Evolutionary conservation across 2,797 vertebrate species (phyloP), one percentile per base, ranked within the genome.

Genomic region (Dermochelys coriacea): DNA sequence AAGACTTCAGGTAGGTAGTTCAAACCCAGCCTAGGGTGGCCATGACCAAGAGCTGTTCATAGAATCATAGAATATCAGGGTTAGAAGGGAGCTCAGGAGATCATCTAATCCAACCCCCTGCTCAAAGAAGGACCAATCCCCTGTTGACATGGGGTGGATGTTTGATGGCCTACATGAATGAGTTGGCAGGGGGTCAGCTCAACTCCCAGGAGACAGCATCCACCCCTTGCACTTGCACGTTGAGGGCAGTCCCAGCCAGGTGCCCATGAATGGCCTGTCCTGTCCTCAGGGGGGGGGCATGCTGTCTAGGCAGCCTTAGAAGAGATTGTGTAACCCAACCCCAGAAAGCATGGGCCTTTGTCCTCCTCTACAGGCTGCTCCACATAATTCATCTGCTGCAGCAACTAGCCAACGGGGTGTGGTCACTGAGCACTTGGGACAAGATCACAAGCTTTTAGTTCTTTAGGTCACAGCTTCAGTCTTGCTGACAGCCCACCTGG

Each of bases 401-500:
- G 14, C 41, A 29, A 14, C 41, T 7, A 25, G 45, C 41, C 41
- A 12, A 25, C 6, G 37, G 68, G 12, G 31, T 4, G 15, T 34
- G 61, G 8, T 37, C 16, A 8, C 19, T 23, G n/a, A 41, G 18
- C 64, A 5, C 64, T 10, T 2, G 3, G 8, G n/a, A 1, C 21
- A 21, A 23, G 64, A 12, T 14, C 57, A 21, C 34, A 37, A 64
- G 34, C 7, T 21, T 68, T 68, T 37, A 68, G 18, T 37, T 19
- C n/a, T 19, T 64, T 23, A 71, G n/a, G 21, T 37, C 31, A 18
- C n/a, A 25, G 68, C n/a, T 41, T 23, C n/a, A 23, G 68, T 41
- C 68, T 23, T 23, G n/a, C n/a, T 23, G 68, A 8, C n/a, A n/a
- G 8, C 64, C n/a, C 34, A 61, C 27, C 2, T 5, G 25, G 27